Evolutionary conservation across 1,140 invertebrate species (phyloP), one percentile per base, ranked within the genome.

Genomic region (Drosophila orena): DNA sequence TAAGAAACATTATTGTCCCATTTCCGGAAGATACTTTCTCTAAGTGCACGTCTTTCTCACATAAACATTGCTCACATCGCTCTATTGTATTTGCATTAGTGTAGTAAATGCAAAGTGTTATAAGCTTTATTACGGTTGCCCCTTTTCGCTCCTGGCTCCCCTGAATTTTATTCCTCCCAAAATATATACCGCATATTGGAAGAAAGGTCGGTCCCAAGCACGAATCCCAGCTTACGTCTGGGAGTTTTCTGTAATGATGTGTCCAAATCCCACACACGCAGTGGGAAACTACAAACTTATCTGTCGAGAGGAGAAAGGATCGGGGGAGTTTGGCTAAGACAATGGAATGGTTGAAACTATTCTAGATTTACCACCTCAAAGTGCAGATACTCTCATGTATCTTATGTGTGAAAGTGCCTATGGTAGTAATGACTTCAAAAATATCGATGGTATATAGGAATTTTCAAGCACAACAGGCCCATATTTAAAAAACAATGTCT

Each of bases 61-160:
- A 17, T 37, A 17, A 52, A 30, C 49, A 38, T 64, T 22, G 34
- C 11, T 52, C 47, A 34, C 49, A 55, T 37, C 30, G n/a, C 49
- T 35, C 79, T 80, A 89, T 89, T 84, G 84, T 89, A 89, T 89
- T 84, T 89, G 84, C 84, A 89, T 89, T 89, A 80, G 85, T 84
- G 84, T 89, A 84, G 84, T 84, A 89, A 89, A 70, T 89, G 84
- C 84, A 88, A 88, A 89, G 84, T 88, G 84, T 88, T 88, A 89
- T 88, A 88, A 88, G 84, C 84, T 83, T 88, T 88, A 89, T 89
- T 89, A 89, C 71, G 76, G 69, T 74, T 68, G 84, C 66, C 77
- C 24, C 20, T 14, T 44, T 42, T 47, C 24, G 24, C 20, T 34
- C 37, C 11, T 15, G 3, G 27, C 12, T 35, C 37, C 10, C 12